Percentiles rank a stretch among this genome's conserved stretches.
Evolutionary conservation across 2,797 vertebrate genomes (phyloP).

Genomic region (Spea hammondii): DNA sequence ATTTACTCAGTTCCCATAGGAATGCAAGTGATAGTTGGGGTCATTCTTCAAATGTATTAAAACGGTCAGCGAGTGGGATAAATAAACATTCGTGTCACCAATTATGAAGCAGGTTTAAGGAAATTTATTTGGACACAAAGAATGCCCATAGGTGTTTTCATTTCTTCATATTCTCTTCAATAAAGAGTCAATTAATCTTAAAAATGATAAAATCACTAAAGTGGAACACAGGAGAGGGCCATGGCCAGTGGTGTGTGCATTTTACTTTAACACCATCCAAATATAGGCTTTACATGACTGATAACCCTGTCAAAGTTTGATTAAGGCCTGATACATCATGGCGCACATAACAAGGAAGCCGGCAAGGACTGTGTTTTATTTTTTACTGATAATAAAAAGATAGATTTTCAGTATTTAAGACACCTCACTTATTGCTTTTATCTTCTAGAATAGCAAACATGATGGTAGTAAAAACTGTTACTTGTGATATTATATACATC

Average conservation of each 20-base stretch:
- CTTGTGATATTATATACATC: too few species aligned
- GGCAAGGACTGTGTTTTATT: background rate
- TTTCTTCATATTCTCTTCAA: constrained; percentile 54
- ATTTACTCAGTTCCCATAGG: constrained; percentile 17
- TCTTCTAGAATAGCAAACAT: too few species aligned
- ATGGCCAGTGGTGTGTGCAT: constrained; percentile 55
- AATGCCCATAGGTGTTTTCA: constrained; percentile 36
- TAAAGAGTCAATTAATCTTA: constrained; percentile 58
- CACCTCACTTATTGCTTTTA: too few species aligned
- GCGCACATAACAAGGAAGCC: constrained; percentile 28
- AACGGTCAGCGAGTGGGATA: constrained; percentile 50
- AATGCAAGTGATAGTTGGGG: constrained; percentile 32
- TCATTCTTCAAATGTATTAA: constrained; percentile 28
- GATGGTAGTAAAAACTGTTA: too few species aligned
- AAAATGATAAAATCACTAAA: constrained; percentile 54
- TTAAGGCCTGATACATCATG: constrained; percentile 50
- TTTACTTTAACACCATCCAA: constrained; percentile 56
- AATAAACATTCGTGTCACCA: constrained; percentile 50
- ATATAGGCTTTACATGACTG: constrained; percentile 54
- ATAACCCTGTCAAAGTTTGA: constrained; percentile 51
- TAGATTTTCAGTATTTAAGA: too few species aligned
- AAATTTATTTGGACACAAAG: constrained; percentile 19
- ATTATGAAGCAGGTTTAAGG: constrained; percentile 47
- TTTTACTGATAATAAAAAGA: too few species aligned
- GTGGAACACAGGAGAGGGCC: constrained; percentile 38